Conservation (phyloP, 1,140 invertebrate species). For the Aphelinus atriplicis region DNA sequence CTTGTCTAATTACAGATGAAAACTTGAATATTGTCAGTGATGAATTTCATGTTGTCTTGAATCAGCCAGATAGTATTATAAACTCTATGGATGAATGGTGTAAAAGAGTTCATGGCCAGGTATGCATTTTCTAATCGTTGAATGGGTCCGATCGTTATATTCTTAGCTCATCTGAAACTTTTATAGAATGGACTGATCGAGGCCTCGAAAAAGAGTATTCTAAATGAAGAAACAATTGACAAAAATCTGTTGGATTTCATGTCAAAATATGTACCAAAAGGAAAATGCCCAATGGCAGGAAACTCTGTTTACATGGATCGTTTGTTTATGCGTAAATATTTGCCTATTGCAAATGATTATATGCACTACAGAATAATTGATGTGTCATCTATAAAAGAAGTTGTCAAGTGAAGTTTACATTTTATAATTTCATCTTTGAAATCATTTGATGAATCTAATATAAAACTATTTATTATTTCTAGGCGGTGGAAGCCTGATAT, state of each 20-base stretch:
- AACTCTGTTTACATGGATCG: slow-evolving; percentile 91
- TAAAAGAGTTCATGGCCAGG: slow-evolving; percentile 73
- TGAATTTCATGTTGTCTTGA: slow-evolving; percentile 81
- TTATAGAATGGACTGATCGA: slow-evolving; percentile 80
- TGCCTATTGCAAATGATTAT: slow-evolving; percentile 80
- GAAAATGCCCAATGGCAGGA: slow-evolving; percentile 80
- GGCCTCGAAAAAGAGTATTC: slow-evolving; percentile 74
- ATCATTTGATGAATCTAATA: background rate
- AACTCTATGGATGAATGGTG: slow-evolving; percentile 88
- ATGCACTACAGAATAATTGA: slow-evolving; percentile 95
- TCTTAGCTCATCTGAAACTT: background rate
- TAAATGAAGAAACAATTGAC: slow-evolving; percentile 76
- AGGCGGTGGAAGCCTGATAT: slow-evolving; percentile 79
- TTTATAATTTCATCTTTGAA: background rate
- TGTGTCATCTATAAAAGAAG: slow-evolving; percentile 90
- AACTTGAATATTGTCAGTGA: slow-evolving; percentile 83
- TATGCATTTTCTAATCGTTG: slow-evolving; percentile 68
- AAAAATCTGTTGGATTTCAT: slow-evolving; percentile 79
- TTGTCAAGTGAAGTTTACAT: slow-evolving; percentile 67
- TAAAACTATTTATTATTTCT: slow-evolving; percentile 50
- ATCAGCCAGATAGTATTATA: slow-evolving; percentile 80
- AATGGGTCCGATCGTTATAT: no score
- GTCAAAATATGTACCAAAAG: slow-evolving; percentile 72
- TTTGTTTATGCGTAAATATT: slow-evolving; percentile 79
- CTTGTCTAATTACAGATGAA: slow-evolving; percentile 86